Evolutionary conservation across 92 coral and sea anemone species (phyloP), one percentile per base, ranked within the genome.

Genomic region (Pocillopora grandis): DNA sequence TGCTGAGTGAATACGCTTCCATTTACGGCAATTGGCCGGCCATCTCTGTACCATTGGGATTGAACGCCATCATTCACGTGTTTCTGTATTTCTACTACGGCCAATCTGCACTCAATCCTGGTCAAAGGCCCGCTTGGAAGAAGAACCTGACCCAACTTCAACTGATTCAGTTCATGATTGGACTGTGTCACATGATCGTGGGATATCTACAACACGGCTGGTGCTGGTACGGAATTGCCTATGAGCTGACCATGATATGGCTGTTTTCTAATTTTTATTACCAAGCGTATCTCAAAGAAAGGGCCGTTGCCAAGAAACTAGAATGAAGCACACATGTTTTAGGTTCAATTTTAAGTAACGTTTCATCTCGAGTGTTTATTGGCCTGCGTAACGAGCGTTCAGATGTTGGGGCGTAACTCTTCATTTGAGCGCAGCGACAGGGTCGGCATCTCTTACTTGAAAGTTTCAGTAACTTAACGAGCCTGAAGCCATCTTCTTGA

Each of bases 1-100:
- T 94, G 23, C 80, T 94, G 8, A 89, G 93, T 71, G 98, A 94
- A 85, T 76, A 75, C 63, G 63, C 89, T 14, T 89, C 85, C 76
- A 86, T 81, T 23, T 10, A 75, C 31, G 92, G 90, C 57, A 67
- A 81, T 52, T 91, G 95, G 95, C 95, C 98, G n/a, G 86, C 98
- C 5, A 73, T 89, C 66, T 84, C 84, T n/a, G 90, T 94, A 71
- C 72, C 88, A 36, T 81, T 91, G 5, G 92, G 90, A 5, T 58
- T 94, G 62, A 94, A 94, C 35, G 93, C 90, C 16, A 67, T 89
- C 62, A 90, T 94, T 31, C 98, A 94, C 75, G 89, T 91, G 37
- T 94, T 94, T 69, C 86, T 94, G 59, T 94, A 94, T 69, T 76
- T 87, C 66, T 94, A 94, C 82, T 94, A 94, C 27, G 95, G 91